A percentile compares a stretch with the other conserved stretches of the same genome.
phyloP scores from a whole-genome alignment of 2,888 invertebrate genomes.

The Aricia artaxerxes region DNA sequence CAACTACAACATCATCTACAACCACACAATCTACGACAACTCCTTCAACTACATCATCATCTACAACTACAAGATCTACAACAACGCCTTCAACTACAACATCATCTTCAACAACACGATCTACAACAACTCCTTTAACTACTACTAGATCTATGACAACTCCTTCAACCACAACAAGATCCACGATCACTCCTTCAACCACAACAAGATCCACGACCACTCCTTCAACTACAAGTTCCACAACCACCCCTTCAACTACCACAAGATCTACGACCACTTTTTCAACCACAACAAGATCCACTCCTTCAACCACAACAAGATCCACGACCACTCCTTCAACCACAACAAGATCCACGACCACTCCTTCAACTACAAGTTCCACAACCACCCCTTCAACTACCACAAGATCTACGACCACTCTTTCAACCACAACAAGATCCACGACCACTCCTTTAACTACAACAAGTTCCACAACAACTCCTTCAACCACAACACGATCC shows the following conservation, averaged over 20 bases:
- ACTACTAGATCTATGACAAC: not conserved
- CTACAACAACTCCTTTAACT: not conserved
- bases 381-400: not conserved
- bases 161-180: not conserved
- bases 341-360: not conserved
- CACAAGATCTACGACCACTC: not conserved
- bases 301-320: not conserved
- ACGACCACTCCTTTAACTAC: not conserved
- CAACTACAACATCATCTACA: conserved; percentile 30
- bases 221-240: not conserved
- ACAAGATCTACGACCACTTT: not conserved
- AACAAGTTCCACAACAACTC: not conserved
- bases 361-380: not conserved
- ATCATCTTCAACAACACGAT: not conserved
- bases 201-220: not conserved
- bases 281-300: not conserved
- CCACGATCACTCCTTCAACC: not conserved
- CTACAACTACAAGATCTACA: conserved; percentile 7
- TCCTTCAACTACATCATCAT: not conserved
- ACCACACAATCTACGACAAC: conserved; percentile 22
- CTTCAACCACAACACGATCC: not conserved
- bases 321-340: not conserved
- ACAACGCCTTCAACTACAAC: not conserved
- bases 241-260: not conserved
- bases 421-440: not conserved